Evolutionary conservation across 2,113 vertebrate genomes (phyloP).

Genomic region (Psettodes erumei): DNA sequence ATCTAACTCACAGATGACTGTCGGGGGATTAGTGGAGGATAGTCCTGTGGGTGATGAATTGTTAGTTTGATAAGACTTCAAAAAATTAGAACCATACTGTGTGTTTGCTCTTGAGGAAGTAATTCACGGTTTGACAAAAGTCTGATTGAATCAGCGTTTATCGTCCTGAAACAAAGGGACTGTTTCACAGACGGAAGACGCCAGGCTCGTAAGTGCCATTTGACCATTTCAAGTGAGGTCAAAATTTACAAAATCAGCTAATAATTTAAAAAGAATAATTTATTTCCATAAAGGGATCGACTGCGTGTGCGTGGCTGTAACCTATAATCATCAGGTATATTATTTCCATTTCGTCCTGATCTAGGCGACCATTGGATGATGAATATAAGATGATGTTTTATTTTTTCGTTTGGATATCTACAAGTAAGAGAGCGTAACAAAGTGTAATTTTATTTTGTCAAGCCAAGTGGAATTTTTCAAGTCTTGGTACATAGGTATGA

Average conservation of each 20-base stretch:
- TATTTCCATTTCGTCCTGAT: not conserved
- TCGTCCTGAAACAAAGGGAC: slow-evolving; percentile 8
- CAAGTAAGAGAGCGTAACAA: not conserved
- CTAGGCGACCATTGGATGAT: not conserved
- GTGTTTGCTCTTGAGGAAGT: slow-evolving; percentile 47
- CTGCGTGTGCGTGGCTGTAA: not conserved
- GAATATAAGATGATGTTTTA: not conserved
- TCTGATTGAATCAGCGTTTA: slow-evolving; percentile 65
- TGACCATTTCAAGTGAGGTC: not conserved
- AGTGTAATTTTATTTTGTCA: not conserved
- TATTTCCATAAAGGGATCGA: not conserved
- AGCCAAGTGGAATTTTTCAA: too few relatives aligned
- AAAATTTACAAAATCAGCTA: not conserved
- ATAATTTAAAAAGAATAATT: too few relatives aligned
- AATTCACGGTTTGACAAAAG: slow-evolving; percentile 18
- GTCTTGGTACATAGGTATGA: too few relatives aligned
- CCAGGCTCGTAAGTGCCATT: not conserved
- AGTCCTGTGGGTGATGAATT: slow-evolving; percentile 29
- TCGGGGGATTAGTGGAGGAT: slow-evolving; percentile 62
- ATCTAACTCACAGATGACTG: slow-evolving; percentile 56
- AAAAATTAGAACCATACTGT: not conserved
- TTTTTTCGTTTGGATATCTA: not conserved
- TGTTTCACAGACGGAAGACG: not conserved
- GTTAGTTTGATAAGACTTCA: slow-evolving; percentile 49
- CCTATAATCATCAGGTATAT: not conserved